Percentiles rank a stretch among this genome's conserved stretches.
Evolutionary conservation across 2,888 invertebrate genomes (phyloP).

Genomic region (Drosophila fungiperda): DNA sequence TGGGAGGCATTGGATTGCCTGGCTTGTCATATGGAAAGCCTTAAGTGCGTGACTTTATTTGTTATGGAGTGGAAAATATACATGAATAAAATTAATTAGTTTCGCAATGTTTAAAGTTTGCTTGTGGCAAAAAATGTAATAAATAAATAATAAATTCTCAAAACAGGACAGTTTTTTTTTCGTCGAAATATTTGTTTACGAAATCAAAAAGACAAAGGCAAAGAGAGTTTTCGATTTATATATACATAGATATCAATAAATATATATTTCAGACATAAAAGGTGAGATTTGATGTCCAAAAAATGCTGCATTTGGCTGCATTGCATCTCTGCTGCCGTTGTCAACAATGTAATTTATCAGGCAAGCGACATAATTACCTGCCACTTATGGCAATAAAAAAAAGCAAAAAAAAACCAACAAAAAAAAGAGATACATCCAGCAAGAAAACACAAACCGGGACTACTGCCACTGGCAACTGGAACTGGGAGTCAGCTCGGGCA

Average conservation of each 20-base stretch:
- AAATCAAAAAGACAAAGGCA: background rate
- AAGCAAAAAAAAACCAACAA: background rate
- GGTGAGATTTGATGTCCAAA: slow-evolving; percentile 50
- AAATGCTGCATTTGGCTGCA: slow-evolving; percentile 35
- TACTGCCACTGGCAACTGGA: slow-evolving; percentile 23
- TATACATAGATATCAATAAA: background rate
- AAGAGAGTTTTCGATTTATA: slow-evolving; percentile 29
- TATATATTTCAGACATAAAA: slow-evolving; percentile 27
- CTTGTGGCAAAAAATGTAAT: background rate
- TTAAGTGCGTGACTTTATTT: slow-evolving; percentile 22
- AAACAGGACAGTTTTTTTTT: background rate
- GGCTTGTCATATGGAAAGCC: background rate
- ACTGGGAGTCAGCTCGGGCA: background rate
- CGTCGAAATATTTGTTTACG: background rate
- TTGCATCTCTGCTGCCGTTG: slow-evolving; percentile 63
- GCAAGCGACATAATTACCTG: slow-evolving; percentile 83
- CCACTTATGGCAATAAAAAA: slow-evolving; percentile 83
- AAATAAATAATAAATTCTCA: background rate
- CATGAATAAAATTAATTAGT: background rate
- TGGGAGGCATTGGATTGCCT: background rate
- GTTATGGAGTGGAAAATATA: background rate
- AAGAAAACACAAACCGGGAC: slow-evolving; percentile 36
- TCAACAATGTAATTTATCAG: slow-evolving; percentile 83
- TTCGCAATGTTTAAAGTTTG: background rate
- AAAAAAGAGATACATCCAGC: slow-evolving; percentile 30